Evolutionary conservation across 2,113 vertebrate genomes (phyloP), one percentile per base, ranked within the genome.

Genomic region (Lasiurus borealis): DNA sequence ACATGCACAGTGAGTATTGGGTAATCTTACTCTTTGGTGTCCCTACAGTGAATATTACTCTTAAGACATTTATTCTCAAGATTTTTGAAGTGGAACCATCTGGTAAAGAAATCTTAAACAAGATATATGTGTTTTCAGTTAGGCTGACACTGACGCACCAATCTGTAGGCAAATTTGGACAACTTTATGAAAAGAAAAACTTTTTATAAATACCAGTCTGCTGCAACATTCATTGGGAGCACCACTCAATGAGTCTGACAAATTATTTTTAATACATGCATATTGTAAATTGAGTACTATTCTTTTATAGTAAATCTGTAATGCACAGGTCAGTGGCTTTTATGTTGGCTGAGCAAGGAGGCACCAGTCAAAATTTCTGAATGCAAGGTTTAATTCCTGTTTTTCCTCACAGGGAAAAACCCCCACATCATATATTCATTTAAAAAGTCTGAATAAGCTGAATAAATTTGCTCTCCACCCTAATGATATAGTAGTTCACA

Each of bases 261-360:
- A 93, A 89, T 54, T 90, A 75, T 52, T 89, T 76, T 66, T 59
- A 88, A 89, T 75, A 40, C 29, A 76, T 27, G 31, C 31, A 8
- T 36, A 25, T 59, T 68, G 5, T 69, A 86, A 68, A 78, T 31
- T 16, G 52, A 85, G 69, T 27, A 18, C 25, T 91, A 75, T 36
- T 44, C 23, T 76, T 64, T n/a, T 46, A 71, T 3, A 48, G 76
- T 27, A 66, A 71, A 72, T 62, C 59, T 82, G 72, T 68, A 57
- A 44, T 11, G 31, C n/a, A 29, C 82, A 85, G 25, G 23, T 59
- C 69, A 81, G 7, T 46, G 31, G 71, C 44, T 31, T 91, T 68
- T 62, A 88, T 8, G 36, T 5, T 75, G 31, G 31, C 31, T 77
- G 76, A 82, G 34, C 14, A 71, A 72, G 48, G 93, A 93, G 73